phyloP scores from a whole-genome alignment of 2,797 vertebrate genomes.

The Salarias fasciatus region DNA sequence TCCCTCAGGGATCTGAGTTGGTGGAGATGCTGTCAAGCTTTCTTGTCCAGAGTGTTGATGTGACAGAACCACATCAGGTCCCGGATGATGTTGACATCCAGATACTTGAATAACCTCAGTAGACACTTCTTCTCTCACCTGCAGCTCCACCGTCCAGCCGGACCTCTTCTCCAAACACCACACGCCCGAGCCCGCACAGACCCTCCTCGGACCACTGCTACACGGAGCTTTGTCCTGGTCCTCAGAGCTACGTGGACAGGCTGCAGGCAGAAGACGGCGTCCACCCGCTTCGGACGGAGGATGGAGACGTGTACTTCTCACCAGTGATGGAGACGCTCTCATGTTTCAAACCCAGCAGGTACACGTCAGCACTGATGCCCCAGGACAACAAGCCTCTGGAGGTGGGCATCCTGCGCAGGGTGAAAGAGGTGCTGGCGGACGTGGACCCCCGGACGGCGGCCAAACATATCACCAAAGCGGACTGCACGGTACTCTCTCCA shows the following conservation, averaged over 20 bases:
- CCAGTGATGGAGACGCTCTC: conserved; percentile 87
- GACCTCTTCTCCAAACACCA: conserved; percentile 69
- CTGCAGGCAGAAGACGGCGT: conserved; percentile 77
- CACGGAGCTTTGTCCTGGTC: conserved; percentile 58
- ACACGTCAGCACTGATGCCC: conserved; percentile 88
- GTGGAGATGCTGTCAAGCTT: too few species aligned
- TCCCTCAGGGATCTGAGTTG: too few species aligned
- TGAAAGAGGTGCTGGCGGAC: conserved; percentile 90
- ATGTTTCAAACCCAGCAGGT: conserved; percentile 84
- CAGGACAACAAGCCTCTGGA: conserved; percentile 92
- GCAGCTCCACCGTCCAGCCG: conserved; percentile 80
- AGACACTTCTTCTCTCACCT: conserved; percentile 25
- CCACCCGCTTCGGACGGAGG: conserved; percentile 68
- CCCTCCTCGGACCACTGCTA: conserved; percentile 64
- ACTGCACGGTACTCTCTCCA: conserved; percentile 85
- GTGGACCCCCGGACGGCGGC: conserved; percentile 88
- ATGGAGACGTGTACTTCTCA: conserved; percentile 74
- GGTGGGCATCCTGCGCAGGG: conserved; percentile 87
- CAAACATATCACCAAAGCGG: conserved; percentile 91
- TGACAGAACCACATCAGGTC: too few species aligned
- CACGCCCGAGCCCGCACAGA: conserved; percentile 74
- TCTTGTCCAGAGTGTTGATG: too few species aligned
- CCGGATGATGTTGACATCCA: too few species aligned
- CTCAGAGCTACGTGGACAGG: conserved; percentile 84
- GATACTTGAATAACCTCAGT: too few species aligned